Evolutionary conservation across 2,113 vertebrate species (phyloP).

Genomic region (Circaetus gallicus): DNA sequence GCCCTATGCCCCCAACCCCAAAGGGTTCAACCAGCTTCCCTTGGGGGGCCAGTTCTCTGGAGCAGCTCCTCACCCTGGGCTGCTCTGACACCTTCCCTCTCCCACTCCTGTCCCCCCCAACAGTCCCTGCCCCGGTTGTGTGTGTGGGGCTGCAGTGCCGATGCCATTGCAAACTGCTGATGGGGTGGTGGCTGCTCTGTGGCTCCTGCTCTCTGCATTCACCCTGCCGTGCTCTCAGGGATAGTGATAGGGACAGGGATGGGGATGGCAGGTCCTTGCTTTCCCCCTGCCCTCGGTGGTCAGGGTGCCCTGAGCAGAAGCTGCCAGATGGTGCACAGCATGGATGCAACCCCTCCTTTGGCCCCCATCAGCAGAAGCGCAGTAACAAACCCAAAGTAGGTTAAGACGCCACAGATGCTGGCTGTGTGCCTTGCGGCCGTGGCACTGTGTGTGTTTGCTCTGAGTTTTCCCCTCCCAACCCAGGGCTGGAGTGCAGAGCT

Average conservation of each 20-base stretch:
- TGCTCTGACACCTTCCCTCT: background rate
- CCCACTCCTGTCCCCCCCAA: background rate
- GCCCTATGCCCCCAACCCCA: background rate
- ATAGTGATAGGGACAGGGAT: background rate
- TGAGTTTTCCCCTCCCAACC: background rate
- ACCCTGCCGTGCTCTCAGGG: background rate
- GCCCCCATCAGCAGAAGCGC: rapidly evolving
- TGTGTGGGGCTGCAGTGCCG: background rate
- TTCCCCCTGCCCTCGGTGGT: background rate
- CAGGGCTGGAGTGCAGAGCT: background rate
- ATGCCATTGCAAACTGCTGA: background rate
- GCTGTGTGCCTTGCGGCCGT: background rate
- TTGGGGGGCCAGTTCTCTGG: background rate
- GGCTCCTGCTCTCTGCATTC: background rate
- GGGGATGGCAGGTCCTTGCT: background rate
- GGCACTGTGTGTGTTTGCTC: background rate
- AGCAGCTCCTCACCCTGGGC: background rate
- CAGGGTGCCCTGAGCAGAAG: background rate
- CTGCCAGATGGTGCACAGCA: background rate
- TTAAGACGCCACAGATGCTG: background rate
- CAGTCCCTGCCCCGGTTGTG: rapidly evolving
- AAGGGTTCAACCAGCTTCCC: background rate
- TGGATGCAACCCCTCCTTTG: background rate
- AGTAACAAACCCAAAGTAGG: background rate
- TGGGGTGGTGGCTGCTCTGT: background rate